A percentile compares a stretch with the other conserved stretches of the same genome.
Evolutionary conservation across 2,888 invertebrate genomes (phyloP).

Genomic region (Chymomyza procnemis): DNA sequence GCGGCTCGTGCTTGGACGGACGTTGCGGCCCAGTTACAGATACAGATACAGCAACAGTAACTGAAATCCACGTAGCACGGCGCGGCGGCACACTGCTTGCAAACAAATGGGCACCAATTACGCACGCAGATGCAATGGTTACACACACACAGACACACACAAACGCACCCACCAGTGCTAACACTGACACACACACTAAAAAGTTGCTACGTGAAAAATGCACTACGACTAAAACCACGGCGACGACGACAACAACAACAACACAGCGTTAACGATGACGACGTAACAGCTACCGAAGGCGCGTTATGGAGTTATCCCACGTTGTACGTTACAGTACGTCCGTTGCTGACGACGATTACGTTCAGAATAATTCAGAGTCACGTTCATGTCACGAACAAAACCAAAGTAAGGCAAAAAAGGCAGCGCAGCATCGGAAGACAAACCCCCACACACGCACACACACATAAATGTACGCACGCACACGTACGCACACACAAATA

Average conservation of each 20-base stretch:
- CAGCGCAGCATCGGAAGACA: conserved; percentile 53
- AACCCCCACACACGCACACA: conserved; percentile 22
- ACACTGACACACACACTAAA: conserved; percentile 17
- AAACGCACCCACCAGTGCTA: conserved; percentile 19
- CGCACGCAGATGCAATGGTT: conserved; percentile 53
- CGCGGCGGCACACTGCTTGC: conserved; percentile 38
- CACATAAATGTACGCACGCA: conserved; percentile 21
- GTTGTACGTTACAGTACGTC: conserved; percentile 62
- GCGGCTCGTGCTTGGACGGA: not conserved
- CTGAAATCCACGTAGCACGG: conserved; percentile 2
- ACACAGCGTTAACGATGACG: conserved; percentile 19
- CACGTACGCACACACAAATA: conserved; percentile 31
- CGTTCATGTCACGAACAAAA: conserved; percentile 79
- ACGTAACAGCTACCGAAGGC: conserved; percentile 19
- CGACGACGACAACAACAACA: conserved; percentile 17
- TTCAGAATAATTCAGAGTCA: conserved; percentile 78
- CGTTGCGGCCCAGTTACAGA: not conserved
- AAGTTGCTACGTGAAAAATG: conserved; percentile 30
- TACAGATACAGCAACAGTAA: no score
- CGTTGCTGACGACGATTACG: conserved; percentile 78
- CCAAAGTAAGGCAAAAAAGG: conserved; percentile 75
- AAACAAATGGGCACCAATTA: conserved; percentile 66
- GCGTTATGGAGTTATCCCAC: conserved; percentile 44
- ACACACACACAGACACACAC: conserved; percentile 15
- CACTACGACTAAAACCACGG: conserved; percentile 62